Evolutionary conservation across 2,797 vertebrate species (phyloP).

Genomic region (Thunnus albacares): DNA sequence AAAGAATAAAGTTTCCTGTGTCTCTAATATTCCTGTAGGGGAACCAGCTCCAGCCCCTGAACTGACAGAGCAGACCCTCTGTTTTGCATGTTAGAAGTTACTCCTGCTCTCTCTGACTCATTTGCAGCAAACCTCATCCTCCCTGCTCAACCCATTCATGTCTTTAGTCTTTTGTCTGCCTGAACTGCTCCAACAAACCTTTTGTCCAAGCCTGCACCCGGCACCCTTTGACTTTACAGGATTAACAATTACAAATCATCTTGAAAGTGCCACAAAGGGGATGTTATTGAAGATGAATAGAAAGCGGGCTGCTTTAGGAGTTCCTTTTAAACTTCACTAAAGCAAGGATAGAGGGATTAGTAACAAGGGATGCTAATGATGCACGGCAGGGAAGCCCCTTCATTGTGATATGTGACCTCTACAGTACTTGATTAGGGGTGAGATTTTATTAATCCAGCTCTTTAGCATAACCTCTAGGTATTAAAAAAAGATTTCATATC

Average conservation of each 20-base stretch:
- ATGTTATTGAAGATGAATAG: slow-evolving; percentile 63
- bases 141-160: slow-evolving; percentile 36
- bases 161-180: slow-evolving; percentile 57
- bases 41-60: slow-evolving; percentile 28
- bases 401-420: slow-evolving; percentile 62
- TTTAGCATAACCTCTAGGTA: slow-evolving; percentile 35
- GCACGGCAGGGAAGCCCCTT: slow-evolving; percentile 22
- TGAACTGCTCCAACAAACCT: slow-evolving; percentile 46
- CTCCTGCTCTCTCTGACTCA: slow-evolving; percentile 33
- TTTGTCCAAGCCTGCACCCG: slow-evolving; percentile 38
- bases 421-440: slow-evolving; percentile 31
- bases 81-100: slow-evolving; percentile 29
- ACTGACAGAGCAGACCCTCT: slow-evolving; percentile 30
- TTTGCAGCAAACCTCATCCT: slow-evolving; percentile 36
- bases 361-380: slow-evolving; percentile 57
- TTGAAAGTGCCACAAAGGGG: slow-evolving; percentile 55
- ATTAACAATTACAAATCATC: slow-evolving; percentile 69
- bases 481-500: slow-evolving; percentile 20
- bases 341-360: slow-evolving; percentile 58
- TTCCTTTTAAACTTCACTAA: slow-evolving; percentile 55
- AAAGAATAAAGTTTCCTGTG: slow-evolving; percentile 28
- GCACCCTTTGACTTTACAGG: slow-evolving; percentile 43
- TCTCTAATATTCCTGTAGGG: slow-evolving; percentile 32
- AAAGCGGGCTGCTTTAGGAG: slow-evolving; percentile 37
- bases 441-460: slow-evolving; percentile 46